Evolutionary conservation across 2,888 invertebrate genomes (phyloP).

Genomic region (Mycalesis mineus): DNA sequence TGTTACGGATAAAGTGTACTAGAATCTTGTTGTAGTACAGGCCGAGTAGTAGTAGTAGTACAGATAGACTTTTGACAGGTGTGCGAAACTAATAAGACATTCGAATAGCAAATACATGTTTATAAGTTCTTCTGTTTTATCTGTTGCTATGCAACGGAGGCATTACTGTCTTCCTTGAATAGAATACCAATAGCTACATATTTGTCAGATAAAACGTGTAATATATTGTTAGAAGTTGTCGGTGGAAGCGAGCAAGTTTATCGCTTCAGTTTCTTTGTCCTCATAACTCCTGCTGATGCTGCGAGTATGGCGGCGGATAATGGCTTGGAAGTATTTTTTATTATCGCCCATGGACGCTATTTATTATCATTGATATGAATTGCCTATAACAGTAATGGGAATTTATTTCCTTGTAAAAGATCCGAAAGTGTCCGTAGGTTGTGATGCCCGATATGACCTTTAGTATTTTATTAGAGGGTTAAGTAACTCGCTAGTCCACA

Average conservation of each 20-base stretch:
- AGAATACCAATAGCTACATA: too few relatives aligned
- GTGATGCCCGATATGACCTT: neutral
- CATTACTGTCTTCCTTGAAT: too few relatives aligned
- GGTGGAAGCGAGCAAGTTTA: neutral
- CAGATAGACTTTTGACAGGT: too few relatives aligned
- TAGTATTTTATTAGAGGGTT: neutral
- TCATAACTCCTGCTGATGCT: neutral
- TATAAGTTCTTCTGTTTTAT: too few relatives aligned
- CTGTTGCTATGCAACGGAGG: too few relatives aligned
- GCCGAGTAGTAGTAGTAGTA: too few relatives aligned
- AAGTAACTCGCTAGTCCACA: neutral
- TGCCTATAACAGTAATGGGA: neutral
- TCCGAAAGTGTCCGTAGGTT: neutral
- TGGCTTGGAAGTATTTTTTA: neutral
- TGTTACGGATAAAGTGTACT: too few relatives aligned
- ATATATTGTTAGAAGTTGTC: neutral
- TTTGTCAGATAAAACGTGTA: too few relatives aligned
- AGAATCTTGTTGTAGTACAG: neutral
- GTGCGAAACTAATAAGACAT: too few relatives aligned
- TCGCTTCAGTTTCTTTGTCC: neutral
- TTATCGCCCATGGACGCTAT: neutral
- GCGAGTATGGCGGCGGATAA: neutral
- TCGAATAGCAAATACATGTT: too few relatives aligned
- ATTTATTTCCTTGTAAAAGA: neutral
- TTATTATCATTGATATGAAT: slow-evolving; percentile 2